Conservation (phyloP, 2,113 vertebrate genomes). For the Falcunculus frontatus region DNA sequence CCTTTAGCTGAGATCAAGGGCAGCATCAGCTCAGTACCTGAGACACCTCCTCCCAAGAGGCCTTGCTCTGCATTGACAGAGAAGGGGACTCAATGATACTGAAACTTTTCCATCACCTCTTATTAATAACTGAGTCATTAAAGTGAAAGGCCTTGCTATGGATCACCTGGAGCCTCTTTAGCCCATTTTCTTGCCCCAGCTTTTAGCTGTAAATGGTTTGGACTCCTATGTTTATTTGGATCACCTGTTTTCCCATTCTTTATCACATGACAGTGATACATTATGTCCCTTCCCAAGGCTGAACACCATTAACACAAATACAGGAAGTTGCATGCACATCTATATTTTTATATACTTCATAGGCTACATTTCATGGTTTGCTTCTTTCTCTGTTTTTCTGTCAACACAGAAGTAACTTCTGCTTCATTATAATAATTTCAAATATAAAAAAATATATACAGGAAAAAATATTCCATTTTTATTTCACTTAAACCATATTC, state of each 20-base stretch:
- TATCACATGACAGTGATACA: not conserved
- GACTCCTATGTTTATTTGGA: not conserved
- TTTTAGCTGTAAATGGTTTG: not conserved
- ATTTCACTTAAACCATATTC: not conserved
- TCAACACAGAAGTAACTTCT: not conserved
- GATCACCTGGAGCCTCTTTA: not conserved
- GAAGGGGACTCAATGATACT: not conserved
- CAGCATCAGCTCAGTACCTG: not conserved
- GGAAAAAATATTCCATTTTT: not conserved
- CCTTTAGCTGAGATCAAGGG: not conserved
- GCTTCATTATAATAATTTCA: slow-evolving; percentile 1
- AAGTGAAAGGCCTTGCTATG: not conserved
- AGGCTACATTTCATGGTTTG: not conserved
- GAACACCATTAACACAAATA: not conserved
- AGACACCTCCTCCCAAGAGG: not conserved
- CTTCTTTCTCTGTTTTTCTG: not conserved
- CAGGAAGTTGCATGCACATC: not conserved
- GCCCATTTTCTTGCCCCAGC: not conserved
- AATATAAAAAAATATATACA: not conserved
- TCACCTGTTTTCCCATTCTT: not conserved
- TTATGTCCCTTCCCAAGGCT: not conserved
- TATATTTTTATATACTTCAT: not conserved
- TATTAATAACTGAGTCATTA: not conserved
- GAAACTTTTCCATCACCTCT: not conserved
- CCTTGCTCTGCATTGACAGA: not conserved